phyloP scores from a whole-genome alignment of 2,113 vertebrate genomes.

The Halichoeres trimaculatus region DNA sequence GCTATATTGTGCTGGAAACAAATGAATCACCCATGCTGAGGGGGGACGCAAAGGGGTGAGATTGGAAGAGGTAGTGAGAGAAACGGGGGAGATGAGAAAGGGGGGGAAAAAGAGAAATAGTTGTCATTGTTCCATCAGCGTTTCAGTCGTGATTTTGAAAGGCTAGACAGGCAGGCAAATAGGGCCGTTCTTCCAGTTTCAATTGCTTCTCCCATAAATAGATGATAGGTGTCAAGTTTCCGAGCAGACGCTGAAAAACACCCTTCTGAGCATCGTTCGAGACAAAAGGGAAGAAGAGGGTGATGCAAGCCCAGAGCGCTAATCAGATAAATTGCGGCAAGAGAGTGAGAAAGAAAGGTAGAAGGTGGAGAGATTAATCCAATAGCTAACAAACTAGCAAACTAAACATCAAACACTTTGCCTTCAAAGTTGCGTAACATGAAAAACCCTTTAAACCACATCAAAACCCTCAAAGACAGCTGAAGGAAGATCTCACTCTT shows the following conservation, averaged over 20 bases:
- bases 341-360: slow-evolving; percentile 52
- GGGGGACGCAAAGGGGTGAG: slow-evolving; percentile 66
- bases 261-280: slow-evolving; percentile 48
- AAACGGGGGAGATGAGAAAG: slow-evolving; percentile 65
- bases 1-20: slow-evolving; percentile 83
- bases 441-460: slow-evolving; percentile 77
- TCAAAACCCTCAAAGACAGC: slow-evolving; percentile 72
- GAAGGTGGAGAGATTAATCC: slow-evolving; percentile 71
- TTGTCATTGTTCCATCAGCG: slow-evolving; percentile 79
- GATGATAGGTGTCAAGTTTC: slow-evolving; percentile 71
- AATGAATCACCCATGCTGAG: slow-evolving; percentile 84
- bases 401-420: slow-evolving; percentile 77
- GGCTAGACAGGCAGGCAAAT: slow-evolving; percentile 75
- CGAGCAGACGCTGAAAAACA: slow-evolving; percentile 64
- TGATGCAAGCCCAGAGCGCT: slow-evolving; percentile 60
- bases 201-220: slow-evolving; percentile 76
- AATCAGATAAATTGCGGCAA: slow-evolving; percentile 71
- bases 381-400: slow-evolving; percentile 76
- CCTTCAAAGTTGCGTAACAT: slow-evolving; percentile 82
- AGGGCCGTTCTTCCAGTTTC: slow-evolving; percentile 71
- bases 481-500: slow-evolving; percentile 69
- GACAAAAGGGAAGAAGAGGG: slow-evolving; percentile 66
- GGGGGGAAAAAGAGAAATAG: slow-evolving; percentile 57
- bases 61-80: slow-evolving; percentile 72
- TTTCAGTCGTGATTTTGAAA: slow-evolving; percentile 71